Percentiles rank a stretch among this genome's conserved stretches.
Conservation (phyloP, 1,140 invertebrate species). For the Drosophila paulistorum region DNA sequence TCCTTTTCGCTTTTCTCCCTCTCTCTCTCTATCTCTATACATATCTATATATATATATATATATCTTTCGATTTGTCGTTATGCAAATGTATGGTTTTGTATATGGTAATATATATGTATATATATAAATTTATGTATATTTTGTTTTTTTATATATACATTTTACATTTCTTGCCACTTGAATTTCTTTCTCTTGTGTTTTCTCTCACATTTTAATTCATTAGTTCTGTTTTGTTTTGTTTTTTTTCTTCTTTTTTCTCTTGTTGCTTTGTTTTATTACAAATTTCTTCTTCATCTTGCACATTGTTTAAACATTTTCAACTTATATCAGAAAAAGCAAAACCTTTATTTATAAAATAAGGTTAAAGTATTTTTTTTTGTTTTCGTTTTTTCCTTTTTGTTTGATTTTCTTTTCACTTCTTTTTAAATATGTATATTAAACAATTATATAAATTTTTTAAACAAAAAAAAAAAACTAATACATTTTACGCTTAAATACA, state of each 20-base stretch:
- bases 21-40: neutral
- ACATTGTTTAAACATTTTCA: conserved; percentile 23
- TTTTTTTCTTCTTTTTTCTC: conserved; percentile 10
- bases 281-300: conserved; percentile 42
- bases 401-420: neutral
- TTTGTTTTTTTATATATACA: conserved; percentile 43
- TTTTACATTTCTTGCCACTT: conserved; percentile 50
- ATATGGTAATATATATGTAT: conserved; percentile 13
- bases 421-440: conserved; percentile 4
- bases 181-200: conserved; percentile 34
- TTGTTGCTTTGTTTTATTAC: conserved; percentile 31
- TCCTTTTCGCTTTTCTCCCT: conserved; percentile 5
- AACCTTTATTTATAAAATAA: conserved; percentile 58
- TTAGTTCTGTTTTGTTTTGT: neutral
- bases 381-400: neutral
- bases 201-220: conserved; percentile 11
- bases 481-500: conserved; percentile 18
- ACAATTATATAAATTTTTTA: conserved; percentile 10
- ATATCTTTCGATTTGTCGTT: conserved; percentile 25
- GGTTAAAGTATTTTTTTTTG: conserved; percentile 32
- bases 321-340: conserved; percentile 62
- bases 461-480: conserved; percentile 17
- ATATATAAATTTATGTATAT: conserved; percentile 43
- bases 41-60: neutral
- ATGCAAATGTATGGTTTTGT: conserved; percentile 18